Conservation (phyloP, 2,797 vertebrate species). For the Typhlichthys eigenmanni region DNA sequence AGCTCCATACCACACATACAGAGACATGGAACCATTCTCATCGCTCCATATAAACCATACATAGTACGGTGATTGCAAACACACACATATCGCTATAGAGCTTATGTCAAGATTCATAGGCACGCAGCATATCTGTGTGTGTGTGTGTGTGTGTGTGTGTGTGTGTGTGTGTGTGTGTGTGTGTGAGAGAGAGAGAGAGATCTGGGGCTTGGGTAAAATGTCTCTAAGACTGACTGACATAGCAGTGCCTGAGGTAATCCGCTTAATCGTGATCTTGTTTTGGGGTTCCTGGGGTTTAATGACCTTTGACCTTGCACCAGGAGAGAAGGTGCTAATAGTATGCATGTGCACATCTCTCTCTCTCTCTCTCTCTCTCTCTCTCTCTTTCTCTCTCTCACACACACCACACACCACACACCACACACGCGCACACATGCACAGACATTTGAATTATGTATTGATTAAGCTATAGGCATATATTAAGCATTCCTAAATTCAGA, state of each 20-base stretch:
- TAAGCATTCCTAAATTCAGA: too few relatives aligned
- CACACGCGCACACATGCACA: constrained; percentile 1
- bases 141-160: neutral
- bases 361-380: neutral
- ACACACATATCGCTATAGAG: too few relatives aligned
- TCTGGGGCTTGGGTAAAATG: constrained; percentile 70
- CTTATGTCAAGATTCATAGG: too few relatives aligned
- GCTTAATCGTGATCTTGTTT: constrained; percentile 73
- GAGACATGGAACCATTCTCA: too few relatives aligned
- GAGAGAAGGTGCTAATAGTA: constrained; percentile 46
- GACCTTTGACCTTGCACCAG: constrained; percentile 62
- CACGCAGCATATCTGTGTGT: neutral
- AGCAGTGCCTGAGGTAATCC: constrained; percentile 71
- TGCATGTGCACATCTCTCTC: constrained; percentile 30
- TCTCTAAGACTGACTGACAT: constrained; percentile 75
- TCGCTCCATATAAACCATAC: too few relatives aligned
- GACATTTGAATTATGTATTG: constrained; percentile 19
- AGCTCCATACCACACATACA: too few relatives aligned
- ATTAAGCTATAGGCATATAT: too few relatives aligned
- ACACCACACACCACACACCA: constrained; percentile 21
- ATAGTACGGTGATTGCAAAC: too few relatives aligned
- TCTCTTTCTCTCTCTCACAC: too few relatives aligned
- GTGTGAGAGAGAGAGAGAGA: constrained; percentile 48
- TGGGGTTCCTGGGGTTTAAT: constrained; percentile 57
- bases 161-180: constrained; percentile 2